A percentile compares a stretch with the other conserved stretches of the same genome.
Conservation (phyloP, 2,113 vertebrate species). For the Alethe diademata region DNA sequence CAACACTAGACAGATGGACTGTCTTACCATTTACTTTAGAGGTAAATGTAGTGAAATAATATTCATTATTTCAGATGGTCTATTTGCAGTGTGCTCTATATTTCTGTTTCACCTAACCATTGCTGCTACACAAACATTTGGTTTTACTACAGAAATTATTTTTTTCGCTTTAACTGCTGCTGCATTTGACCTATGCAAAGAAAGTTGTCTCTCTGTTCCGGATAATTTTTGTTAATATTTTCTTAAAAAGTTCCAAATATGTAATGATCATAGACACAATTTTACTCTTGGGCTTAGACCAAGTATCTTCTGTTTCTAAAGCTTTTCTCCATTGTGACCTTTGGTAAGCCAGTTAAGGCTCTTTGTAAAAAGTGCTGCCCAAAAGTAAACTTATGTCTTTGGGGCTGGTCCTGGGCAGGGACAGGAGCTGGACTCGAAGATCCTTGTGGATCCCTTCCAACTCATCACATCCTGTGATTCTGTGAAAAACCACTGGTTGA, state of each 20-base stretch:
- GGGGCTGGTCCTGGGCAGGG: not conserved
- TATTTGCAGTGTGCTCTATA: not conserved
- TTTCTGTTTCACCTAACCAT: not conserved
- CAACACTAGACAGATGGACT: not conserved
- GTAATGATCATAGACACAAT: not conserved
- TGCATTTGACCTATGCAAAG: not conserved
- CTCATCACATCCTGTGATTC: not conserved
- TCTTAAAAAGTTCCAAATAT: not conserved
- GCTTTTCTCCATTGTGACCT: not conserved
- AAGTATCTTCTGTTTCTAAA: not conserved
- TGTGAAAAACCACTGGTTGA: not conserved
- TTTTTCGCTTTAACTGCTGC: not conserved
- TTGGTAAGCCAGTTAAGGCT: not conserved
- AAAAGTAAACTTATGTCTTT: not conserved
- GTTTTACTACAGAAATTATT: not conserved
- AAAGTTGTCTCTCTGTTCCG: not conserved
- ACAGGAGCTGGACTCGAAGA: accelerated
- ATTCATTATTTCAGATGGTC: not conserved
- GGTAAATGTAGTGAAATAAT: not conserved
- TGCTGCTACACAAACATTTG: not conserved
- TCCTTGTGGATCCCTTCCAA: not conserved
- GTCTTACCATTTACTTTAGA: not conserved
- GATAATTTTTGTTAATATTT: not conserved
- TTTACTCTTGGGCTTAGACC: not conserved
- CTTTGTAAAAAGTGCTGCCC: not conserved